Base-by-base conservation (phyloP, 2,797 vertebrate genomes). In the Chromobotia macracanthus region DNA sequence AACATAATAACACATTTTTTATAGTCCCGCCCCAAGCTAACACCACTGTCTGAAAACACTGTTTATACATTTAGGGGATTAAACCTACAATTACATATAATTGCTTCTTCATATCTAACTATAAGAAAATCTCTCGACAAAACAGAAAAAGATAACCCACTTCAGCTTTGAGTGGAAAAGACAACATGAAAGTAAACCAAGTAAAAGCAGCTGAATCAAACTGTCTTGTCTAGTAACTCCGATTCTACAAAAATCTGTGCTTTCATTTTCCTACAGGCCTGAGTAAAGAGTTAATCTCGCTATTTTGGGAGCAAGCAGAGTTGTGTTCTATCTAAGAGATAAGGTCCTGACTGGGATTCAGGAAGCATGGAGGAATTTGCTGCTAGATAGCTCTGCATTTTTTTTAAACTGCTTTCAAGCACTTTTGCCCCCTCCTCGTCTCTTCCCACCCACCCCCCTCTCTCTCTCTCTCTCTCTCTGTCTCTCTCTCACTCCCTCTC, bases 281-380 rank as follows among this genome's bases (percentile, higher is more conserved):
- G 86, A 64, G 74, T 65, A 58, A 25, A 61, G 60, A 41, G 60
- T 70, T 82, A 73, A 58, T 63, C 58, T 51, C 81, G 75, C 90
- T 93, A 93, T 94, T 93, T 91, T 93, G 89, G 90, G 91, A 93
- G 88, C 88, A 88, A 86, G 88, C 90, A n/a, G 83, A 91, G 87
- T 86, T 88, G 88, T 83, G 85, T 87, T 88, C 90, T 92, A 93
- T 94, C 92, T 90, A 80, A 87, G 82, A 92, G 93, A 94, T 94
- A 94, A 93, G 90, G 82, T 85, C 85, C 89, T 90, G 87, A 87
- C 90, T 89, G 86, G 88, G 88, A 90, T 88, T 90, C 93, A 93
- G 92, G 94, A 94, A 93, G 92, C 90, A 87, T 88, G 38, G 44
- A 93, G 92, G 92, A 94, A 94, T 94, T 92, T 89, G 86, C 90